Percentiles rank a stretch among this genome's conserved stretches.
phyloP scores from a whole-genome alignment of 1,140 invertebrate species.

The Scaptomyza montana region DNA sequence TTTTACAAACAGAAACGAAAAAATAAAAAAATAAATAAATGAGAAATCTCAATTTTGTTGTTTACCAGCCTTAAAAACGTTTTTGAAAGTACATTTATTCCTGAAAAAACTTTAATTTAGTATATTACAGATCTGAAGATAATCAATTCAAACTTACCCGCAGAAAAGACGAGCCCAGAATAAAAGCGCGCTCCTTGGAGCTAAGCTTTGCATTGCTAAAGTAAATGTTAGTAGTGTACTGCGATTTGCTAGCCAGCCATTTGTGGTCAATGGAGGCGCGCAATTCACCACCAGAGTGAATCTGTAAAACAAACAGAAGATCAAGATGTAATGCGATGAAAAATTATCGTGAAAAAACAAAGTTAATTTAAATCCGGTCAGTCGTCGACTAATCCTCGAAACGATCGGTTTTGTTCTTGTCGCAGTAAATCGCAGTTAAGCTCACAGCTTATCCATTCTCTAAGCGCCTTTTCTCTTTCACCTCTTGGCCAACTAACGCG shows the following conservation, averaged over 20 bases:
- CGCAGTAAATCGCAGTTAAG: too few relatives aligned
- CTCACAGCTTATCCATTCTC: too few relatives aligned
- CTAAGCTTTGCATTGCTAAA: slow-evolving; percentile 83
- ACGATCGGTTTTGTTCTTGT: too few relatives aligned
- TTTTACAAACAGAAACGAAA: slow-evolving; percentile 65
- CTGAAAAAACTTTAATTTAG: slow-evolving; percentile 44
- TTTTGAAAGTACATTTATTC: slow-evolving; percentile 82
- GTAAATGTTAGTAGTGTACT: slow-evolving; percentile 85
- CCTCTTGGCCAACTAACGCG: too few relatives aligned
- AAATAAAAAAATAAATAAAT: slow-evolving; percentile 77
- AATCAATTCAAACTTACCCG: too few relatives aligned
- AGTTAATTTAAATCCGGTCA: not conserved
- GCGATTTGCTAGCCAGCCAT: slow-evolving; percentile 84
- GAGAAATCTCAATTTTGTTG: slow-evolving; percentile 55
- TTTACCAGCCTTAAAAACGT: slow-evolving; percentile 37
- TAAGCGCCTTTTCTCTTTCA: too few relatives aligned
- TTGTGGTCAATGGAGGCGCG: slow-evolving; percentile 84
- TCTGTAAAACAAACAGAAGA: slow-evolving; percentile 33
- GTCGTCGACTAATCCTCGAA: too few relatives aligned
- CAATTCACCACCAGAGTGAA: slow-evolving; percentile 82
- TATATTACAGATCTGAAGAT: not conserved
- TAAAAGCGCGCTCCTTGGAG: slow-evolving; percentile 84
- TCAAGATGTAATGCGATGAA: not conserved
- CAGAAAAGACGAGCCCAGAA: slow-evolving; percentile 53
- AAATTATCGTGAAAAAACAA: not conserved